phyloP scores from a whole-genome alignment of 1,140 invertebrate genomes.

The Lasioglossum albipes region DNA sequence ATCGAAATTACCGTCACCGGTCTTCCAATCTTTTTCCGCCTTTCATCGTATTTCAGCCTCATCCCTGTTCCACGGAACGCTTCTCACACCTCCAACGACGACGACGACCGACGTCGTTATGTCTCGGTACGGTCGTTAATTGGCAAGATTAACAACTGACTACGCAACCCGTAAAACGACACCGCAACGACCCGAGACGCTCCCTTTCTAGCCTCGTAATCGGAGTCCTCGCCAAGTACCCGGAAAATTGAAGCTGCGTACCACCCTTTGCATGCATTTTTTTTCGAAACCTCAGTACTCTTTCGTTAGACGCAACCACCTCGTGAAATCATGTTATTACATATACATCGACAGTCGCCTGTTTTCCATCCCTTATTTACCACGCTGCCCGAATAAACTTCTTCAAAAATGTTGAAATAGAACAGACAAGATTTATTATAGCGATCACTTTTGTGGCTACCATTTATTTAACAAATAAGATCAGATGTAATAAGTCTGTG shows the following conservation, averaged over 20 bases:
- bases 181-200: neutral
- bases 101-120: neutral
- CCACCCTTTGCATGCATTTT: neutral
- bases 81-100: conserved; percentile 19
- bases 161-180: conserved; percentile 44
- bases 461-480: too few species aligned
- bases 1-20: conserved; percentile 11
- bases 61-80: conserved; percentile 27
- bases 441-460: too few species aligned
- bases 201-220: neutral
- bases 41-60: conserved; percentile 41
- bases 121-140: conserved; percentile 41
- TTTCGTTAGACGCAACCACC: too few species aligned
- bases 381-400: too few species aligned
- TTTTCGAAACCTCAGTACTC: neutral
- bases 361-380: too few species aligned
- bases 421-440: too few species aligned
- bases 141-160: conserved; percentile 57
- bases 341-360: too few species aligned
- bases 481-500: too few species aligned
- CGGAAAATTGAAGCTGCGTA: conserved; percentile 1
- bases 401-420: too few species aligned
- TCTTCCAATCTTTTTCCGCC: conserved; percentile 54
- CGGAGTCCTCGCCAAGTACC: neutral
- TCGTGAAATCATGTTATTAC: too few species aligned